Evolutionary conservation across 2,797 vertebrate species (phyloP), one percentile per base, ranked within the genome.

Genomic region (Buphagus erythrorhynchus): DNA sequence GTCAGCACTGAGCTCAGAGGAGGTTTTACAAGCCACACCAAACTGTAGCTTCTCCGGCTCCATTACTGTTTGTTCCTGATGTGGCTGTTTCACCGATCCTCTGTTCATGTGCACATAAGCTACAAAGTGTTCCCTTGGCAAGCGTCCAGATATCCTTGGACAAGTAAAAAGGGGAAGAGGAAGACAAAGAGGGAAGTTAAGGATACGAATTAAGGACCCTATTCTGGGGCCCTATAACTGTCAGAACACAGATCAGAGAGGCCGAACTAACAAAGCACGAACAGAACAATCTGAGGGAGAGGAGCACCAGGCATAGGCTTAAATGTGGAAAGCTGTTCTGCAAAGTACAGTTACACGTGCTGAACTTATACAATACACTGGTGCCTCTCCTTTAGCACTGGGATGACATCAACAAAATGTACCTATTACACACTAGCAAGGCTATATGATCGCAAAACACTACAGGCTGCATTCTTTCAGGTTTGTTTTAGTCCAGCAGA

Each of bases 291-390:
- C 3, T 2, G 66, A 72, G 11, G 49, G 26, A 25, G 29, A 33
- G 29, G 8, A 57, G n/a, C 57, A 11, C 7, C 4, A 28, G 20
- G 31, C 0, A 10, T 0, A 8, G 31, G 21, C 43, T 63, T 63
- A 5, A 38, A 16, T 0, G 3, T 2, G 4, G 12, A 16, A 14
- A 52, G 25, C 46, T 18, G 45, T 1, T 48, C 26, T 26, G 85
- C 25, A 4, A 1, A 26, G 38, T 0, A 3, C 29, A 16, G 45
- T 6, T 12, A 29, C 16, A 17, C 1, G 11, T 0, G 31, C 20
- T 12, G 22, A 67, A 25, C 54, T 71, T 2, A 3, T 0, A 17
- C 16, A 31, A 7, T 0, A 11, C 13, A 1, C 11, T 0, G 5
- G 6, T 11, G 9, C 21, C 17, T 8, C 17, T 36, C 58, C 69